Conservation (phyloP, 2,797 vertebrate genomes). For the Labroides dimidiatus region DNA sequence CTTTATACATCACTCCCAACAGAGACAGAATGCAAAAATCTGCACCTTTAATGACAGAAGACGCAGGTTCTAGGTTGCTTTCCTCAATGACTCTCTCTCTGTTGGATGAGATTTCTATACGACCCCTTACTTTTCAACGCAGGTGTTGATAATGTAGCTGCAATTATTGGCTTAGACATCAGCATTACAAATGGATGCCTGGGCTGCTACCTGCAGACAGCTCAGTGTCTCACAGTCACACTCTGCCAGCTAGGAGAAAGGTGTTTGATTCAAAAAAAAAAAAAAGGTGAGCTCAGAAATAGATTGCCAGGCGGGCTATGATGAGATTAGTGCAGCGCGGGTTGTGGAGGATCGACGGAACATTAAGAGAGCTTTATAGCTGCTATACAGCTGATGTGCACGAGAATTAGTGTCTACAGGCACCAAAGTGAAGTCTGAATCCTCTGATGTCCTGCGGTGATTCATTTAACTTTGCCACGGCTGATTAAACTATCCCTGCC, state of each 20-base stretch:
- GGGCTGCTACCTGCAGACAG: conserved; percentile 40
- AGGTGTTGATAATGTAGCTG: conserved; percentile 50
- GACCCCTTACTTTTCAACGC: conserved; percentile 36
- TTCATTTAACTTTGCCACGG: conserved; percentile 72
- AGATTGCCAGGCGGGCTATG: conserved; percentile 59
- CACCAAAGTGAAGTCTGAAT: conserved; percentile 51
- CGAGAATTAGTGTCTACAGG: conserved; percentile 57
- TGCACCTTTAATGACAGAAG: conserved; percentile 24
- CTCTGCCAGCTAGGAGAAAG: conserved; percentile 42
- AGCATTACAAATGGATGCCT: conserved; percentile 53
- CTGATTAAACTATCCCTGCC: conserved; percentile 72
- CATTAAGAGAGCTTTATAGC: conserved; percentile 55
- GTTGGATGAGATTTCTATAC: background rate
- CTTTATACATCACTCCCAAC: conserved; percentile 7
- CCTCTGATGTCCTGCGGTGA: conserved; percentile 65
- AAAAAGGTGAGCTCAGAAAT: conserved; percentile 56
- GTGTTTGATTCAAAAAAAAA: conserved; percentile 60
- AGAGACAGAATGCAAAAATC: background rate
- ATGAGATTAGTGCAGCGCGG: conserved; percentile 68
- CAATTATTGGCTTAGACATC: conserved; percentile 54
- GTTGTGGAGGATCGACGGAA: conserved; percentile 57
- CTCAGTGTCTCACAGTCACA: conserved; percentile 43
- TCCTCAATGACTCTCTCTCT: conserved; percentile 11
- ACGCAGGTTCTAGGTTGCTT: conserved; percentile 23
- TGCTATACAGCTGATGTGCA: conserved; percentile 56